phyloP scores from a whole-genome alignment of 2,113 vertebrate genomes.

The Calonectris borealis region DNA sequence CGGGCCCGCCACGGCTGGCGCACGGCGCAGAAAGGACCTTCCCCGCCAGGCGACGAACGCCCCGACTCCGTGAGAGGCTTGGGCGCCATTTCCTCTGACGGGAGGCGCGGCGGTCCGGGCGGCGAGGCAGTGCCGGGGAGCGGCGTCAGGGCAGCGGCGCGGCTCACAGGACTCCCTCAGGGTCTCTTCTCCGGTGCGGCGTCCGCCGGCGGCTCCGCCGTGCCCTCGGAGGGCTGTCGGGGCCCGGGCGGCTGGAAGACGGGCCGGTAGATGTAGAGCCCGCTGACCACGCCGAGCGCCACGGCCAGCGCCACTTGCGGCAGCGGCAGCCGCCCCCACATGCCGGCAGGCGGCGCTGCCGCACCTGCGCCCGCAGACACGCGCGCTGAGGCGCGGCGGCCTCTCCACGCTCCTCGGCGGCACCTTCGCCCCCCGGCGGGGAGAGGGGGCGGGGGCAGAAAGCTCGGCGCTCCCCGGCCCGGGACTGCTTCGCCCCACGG shows the following conservation, averaged over 20 bases:
- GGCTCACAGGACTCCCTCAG: background rate
- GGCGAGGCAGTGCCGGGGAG: background rate
- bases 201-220: background rate
- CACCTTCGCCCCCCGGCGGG: too few relatives aligned
- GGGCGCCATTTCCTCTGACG: background rate
- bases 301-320: background rate
- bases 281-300: conserved; percentile 81
- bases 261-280: conserved; percentile 88
- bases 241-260: background rate
- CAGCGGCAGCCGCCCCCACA: conserved; percentile 2
- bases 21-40: background rate
- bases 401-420: too few relatives aligned
- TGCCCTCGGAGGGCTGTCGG: background rate
- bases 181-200: background rate
- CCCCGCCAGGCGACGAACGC: background rate
- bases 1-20: background rate
- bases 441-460: too few relatives aligned
- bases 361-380: background rate
- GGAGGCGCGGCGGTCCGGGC: background rate
- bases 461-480: too few relatives aligned
- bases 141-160: background rate
- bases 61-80: accelerated
- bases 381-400: too few relatives aligned
- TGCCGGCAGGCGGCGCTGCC: background rate
- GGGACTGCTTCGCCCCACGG: too few relatives aligned